Evolutionary conservation across 2,113 vertebrate genomes (phyloP).

Genomic region (Diphyllodes magnificus): DNA sequence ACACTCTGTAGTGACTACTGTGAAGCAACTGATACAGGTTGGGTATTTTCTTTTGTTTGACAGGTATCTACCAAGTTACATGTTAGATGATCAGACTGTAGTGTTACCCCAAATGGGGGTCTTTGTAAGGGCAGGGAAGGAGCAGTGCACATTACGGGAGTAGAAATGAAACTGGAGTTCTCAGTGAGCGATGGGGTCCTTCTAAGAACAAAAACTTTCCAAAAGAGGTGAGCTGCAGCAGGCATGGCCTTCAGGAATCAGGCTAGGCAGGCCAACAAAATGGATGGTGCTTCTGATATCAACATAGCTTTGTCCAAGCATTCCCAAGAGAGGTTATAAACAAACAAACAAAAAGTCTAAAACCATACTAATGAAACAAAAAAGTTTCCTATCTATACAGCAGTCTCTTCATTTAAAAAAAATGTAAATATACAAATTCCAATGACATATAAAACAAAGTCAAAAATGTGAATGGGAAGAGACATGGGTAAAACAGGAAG

Average conservation of each 20-base stretch:
- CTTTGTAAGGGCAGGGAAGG: constrained; percentile 61
- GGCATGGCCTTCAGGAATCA: constrained; percentile 58
- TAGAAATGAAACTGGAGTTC: constrained; percentile 69
- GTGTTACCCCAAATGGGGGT: constrained; percentile 66
- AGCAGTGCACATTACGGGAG: constrained; percentile 55
- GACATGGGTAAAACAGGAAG: constrained; percentile 89
- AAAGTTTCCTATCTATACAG: constrained; percentile 82
- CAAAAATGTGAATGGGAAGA: constrained; percentile 82
- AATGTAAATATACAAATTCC: constrained; percentile 86
- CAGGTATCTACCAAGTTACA: constrained; percentile 72
- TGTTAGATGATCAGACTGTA: constrained; percentile 74
- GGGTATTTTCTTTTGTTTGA: constrained; percentile 71
- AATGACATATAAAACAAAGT: constrained; percentile 90
- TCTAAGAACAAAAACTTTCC: constrained; percentile 69
- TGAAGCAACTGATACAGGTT: constrained; percentile 69
- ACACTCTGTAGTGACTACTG: constrained; percentile 69
- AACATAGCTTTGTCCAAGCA: constrained; percentile 84
- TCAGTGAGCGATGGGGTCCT: constrained; percentile 61
- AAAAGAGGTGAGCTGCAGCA: constrained; percentile 61
- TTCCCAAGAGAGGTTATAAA: constrained; percentile 77
- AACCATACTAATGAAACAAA: constrained; percentile 86
- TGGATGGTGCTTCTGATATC: constrained; percentile 75
- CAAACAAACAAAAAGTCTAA: constrained; percentile 67
- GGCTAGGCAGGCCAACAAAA: constrained; percentile 82
- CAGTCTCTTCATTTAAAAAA: constrained; percentile 77